Conservation (phyloP, 2,113 vertebrate genomes). For the Himantopus leucocephalus region DNA sequence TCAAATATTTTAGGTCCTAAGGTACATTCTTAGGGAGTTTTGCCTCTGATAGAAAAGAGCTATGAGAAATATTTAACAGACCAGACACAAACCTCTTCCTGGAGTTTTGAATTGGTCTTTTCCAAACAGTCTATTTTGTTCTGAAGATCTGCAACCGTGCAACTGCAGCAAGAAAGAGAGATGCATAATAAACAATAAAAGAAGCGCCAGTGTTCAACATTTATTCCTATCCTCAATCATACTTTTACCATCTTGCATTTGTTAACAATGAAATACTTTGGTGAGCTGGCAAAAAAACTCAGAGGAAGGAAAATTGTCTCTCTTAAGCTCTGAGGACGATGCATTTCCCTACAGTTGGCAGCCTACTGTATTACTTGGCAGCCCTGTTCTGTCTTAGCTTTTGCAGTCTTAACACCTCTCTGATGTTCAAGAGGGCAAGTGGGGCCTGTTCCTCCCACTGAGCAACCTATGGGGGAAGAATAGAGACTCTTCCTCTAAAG, state of each 20-base stretch:
- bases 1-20: not conserved
- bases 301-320: not conserved
- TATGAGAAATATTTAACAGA: not conserved
- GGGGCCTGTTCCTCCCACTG: not conserved
- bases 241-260: not conserved
- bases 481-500: not conserved
- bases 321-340: not conserved
- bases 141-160: slow-evolving; percentile 95
- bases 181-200: not conserved
- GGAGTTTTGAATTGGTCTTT: slow-evolving; percentile 95
- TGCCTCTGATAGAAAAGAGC: not conserved
- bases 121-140: slow-evolving; percentile 94
- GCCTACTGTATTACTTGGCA: not conserved
- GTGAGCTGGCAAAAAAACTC: not conserved
- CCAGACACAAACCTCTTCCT: slow-evolving; percentile 89
- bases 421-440: not conserved
- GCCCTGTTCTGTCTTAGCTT: not conserved
- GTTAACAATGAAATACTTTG: not conserved
- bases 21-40: not conserved
- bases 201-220: not conserved
- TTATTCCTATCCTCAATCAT: not conserved
- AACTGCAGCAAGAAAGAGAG: slow-evolving; percentile 69
- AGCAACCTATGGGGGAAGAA: not conserved
- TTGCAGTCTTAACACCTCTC: not conserved
- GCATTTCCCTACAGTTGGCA: not conserved